Evolutionary conservation across 2,113 vertebrate genomes (phyloP).

Genomic region (Crocuta crocuta): DNA sequence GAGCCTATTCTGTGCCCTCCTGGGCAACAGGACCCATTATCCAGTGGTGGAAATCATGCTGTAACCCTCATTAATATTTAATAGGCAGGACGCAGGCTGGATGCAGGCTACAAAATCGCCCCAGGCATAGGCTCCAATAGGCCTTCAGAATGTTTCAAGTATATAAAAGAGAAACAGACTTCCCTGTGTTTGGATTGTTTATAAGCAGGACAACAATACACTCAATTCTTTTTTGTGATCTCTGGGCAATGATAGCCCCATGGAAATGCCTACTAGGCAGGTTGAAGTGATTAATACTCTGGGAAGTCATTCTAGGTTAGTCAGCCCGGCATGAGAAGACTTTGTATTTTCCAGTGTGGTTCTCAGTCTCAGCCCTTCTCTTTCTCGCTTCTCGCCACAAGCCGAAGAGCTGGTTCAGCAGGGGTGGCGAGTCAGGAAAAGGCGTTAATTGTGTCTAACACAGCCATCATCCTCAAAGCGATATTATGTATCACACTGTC

Average conservation of each 20-base stretch:
- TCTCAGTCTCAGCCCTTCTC: slow-evolving; percentile 62
- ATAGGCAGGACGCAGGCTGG: slow-evolving; percentile 70
- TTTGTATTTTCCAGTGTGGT: slow-evolving; percentile 64
- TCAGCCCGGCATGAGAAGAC: slow-evolving; percentile 44
- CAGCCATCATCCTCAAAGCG: slow-evolving; percentile 68
- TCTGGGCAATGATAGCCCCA: slow-evolving; percentile 66
- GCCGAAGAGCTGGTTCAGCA: slow-evolving; percentile 80
- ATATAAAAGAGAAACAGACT: slow-evolving; percentile 76
- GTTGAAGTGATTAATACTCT: slow-evolving; percentile 68
- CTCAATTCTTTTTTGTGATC: slow-evolving; percentile 61
- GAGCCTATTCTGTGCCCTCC: slow-evolving; percentile 83
- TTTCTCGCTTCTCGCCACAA: background rate
- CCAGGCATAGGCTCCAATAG: slow-evolving; percentile 64
- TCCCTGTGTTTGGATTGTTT: slow-evolving; percentile 73
- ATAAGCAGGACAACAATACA: slow-evolving; percentile 68
- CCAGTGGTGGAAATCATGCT: slow-evolving; percentile 80
- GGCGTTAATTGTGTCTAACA: slow-evolving; percentile 81
- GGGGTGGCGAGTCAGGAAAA: slow-evolving; percentile 79
- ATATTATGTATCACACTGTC: slow-evolving; percentile 67
- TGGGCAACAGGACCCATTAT: slow-evolving; percentile 84
- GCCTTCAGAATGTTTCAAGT: slow-evolving; percentile 72
- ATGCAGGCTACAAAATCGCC: slow-evolving; percentile 72
- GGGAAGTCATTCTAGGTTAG: slow-evolving; percentile 77
- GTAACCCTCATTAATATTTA: slow-evolving; percentile 87
- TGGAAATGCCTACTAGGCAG: slow-evolving; percentile 71